Evolutionary conservation across 2,113 vertebrate species (phyloP).

Genomic region (Ictalurus punctatus): DNA sequence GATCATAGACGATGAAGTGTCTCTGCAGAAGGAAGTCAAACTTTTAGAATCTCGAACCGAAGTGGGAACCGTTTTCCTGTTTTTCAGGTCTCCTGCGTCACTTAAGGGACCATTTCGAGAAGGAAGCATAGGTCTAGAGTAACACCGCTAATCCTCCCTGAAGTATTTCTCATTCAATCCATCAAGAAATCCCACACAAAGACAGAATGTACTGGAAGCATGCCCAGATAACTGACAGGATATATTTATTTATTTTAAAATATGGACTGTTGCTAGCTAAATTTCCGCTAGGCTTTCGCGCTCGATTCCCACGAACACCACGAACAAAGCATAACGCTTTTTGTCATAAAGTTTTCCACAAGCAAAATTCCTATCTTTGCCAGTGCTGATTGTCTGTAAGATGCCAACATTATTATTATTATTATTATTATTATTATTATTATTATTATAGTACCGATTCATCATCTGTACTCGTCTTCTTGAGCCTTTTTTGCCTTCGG

Average conservation of each 20-base stretch:
- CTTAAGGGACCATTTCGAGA: background rate
- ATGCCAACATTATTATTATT: background rate
- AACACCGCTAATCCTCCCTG: background rate
- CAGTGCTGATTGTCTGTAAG: background rate
- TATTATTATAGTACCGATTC: background rate
- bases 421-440: background rate
- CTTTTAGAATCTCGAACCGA: no score
- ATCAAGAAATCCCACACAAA: background rate
- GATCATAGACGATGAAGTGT: constrained; percentile 81
- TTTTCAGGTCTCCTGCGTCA: no score
- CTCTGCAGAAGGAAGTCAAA: constrained; percentile 69
- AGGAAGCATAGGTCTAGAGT: background rate
- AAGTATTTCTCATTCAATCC: background rate
- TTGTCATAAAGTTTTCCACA: background rate
- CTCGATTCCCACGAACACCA: background rate
- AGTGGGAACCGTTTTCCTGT: background rate
- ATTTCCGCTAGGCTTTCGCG: no score
- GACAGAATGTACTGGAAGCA: background rate
- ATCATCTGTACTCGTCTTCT: background rate
- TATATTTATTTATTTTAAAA: background rate
- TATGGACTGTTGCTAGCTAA: background rate
- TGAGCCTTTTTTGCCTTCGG: background rate
- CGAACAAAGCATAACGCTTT: background rate
- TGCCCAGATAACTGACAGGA: background rate
- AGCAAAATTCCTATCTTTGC: background rate